Evolutionary conservation across 1,140 invertebrate genomes (phyloP).

Genomic region (Zaprionus africanus): DNA sequence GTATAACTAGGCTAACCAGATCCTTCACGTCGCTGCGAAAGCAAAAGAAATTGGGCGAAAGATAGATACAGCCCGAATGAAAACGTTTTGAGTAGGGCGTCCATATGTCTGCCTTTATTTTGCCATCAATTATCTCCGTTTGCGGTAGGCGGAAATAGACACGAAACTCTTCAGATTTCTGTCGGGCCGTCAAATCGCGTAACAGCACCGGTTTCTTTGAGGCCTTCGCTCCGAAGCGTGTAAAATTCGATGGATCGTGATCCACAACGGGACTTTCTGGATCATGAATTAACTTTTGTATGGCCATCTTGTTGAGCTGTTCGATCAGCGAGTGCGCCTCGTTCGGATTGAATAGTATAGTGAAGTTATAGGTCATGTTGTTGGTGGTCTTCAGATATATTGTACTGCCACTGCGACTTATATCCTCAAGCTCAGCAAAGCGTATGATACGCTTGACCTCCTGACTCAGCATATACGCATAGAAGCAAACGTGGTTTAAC

Average conservation of each 20-base stretch:
- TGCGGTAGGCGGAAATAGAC: slow-evolving; percentile 94
- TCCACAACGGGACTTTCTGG: slow-evolving; percentile 82
- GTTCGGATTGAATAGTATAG: slow-evolving; percentile 92
- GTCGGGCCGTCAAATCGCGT: slow-evolving; percentile 96
- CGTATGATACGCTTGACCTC: slow-evolving; percentile 95
- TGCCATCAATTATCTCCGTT: slow-evolving; percentile 96
- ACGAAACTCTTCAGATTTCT: slow-evolving; percentile 94
- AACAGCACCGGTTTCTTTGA: slow-evolving; percentile 95
- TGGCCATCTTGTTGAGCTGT: slow-evolving; percentile 98
- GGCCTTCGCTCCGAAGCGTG: slow-evolving; percentile 90
- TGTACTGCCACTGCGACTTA: slow-evolving; percentile 63
- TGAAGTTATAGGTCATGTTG: slow-evolving; percentile 82
- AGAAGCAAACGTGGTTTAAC: slow-evolving; percentile 97
- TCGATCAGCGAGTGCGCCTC: slow-evolving; percentile 97
- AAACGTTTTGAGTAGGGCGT: slow-evolving; percentile 98
- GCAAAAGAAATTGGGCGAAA: slow-evolving; percentile 98
- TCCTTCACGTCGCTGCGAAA: slow-evolving; percentile 96
- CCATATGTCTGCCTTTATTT: slow-evolving; percentile 92
- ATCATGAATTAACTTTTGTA: slow-evolving; percentile 90
- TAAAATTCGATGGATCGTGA: slow-evolving; percentile 62
- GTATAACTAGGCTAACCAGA: slow-evolving; percentile 94
- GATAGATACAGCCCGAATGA: slow-evolving; percentile 94
- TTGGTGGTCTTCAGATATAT: slow-evolving; percentile 83
- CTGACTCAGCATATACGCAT: slow-evolving; percentile 96
- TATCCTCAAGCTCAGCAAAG: slow-evolving; percentile 77